phyloP scores from a whole-genome alignment of 2,797 vertebrate species.

The Mionectes olivaceus region DNA sequence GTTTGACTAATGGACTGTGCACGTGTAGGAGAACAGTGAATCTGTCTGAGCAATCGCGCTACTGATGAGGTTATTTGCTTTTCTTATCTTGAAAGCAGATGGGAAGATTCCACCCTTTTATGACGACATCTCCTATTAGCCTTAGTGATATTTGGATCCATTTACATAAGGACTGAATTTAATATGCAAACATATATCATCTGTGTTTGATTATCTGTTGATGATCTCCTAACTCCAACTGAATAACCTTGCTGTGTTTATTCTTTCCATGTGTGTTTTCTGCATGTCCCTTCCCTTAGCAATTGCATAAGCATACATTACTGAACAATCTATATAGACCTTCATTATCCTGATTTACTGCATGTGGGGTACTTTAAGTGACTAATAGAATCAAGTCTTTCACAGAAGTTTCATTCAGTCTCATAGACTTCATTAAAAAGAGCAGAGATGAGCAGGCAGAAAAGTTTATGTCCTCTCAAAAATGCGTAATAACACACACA shows the following conservation, averaged over 20 bases:
- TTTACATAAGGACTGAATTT: background rate
- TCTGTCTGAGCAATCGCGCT: background rate
- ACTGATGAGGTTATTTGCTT: background rate
- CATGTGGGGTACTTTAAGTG: background rate
- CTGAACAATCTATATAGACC: background rate
- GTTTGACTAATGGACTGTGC: background rate
- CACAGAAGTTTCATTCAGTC: background rate
- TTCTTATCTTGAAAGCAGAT: background rate
- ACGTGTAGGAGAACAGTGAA: accelerated
- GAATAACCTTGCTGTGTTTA: background rate
- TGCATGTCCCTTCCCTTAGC: background rate
- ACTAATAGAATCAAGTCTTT: background rate
- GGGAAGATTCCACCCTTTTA: background rate
- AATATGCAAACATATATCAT: background rate
- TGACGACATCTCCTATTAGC: background rate
- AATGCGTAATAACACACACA: background rate
- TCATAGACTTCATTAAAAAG: background rate
- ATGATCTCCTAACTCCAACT: background rate
- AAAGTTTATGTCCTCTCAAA: background rate
- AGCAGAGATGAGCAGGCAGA: background rate
- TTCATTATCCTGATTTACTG: background rate
- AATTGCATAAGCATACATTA: background rate
- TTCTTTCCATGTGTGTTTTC: background rate
- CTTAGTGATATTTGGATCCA: background rate
- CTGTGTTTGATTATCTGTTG: background rate